Base-by-base conservation (phyloP, 2,113 vertebrate species). In the Tetrax tetrax region DNA sequence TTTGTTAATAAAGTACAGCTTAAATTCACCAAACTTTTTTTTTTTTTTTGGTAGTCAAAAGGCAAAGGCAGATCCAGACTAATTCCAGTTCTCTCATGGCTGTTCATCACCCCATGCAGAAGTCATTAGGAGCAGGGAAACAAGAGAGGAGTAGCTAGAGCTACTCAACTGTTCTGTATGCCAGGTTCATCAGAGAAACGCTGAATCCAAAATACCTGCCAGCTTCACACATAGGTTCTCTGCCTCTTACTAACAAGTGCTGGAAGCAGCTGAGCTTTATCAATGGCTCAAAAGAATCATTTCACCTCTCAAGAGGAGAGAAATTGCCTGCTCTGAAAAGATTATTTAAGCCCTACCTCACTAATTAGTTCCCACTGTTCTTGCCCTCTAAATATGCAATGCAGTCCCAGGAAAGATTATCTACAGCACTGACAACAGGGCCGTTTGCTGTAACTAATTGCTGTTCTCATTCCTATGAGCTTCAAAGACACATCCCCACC, bases 401-500 rank as follows among this genome's bases (percentile, higher is more conserved):
- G 24, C 19, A 57, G 20, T 74, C 88, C 65, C 37, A 69, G 31
- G 66, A 74, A 63, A 83, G 48, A 92, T 68, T 60, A 92, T 75
- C 59, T 31, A 35, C 68, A 83, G 64, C 41, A 54, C 11, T n/a
- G 54, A 88, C 79, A 93, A 53, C 56, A 82, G 57, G 69, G 63
- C 59, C 50, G 8, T 69, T 89, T 85, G 93, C n/a, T 92, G 90
- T 23, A 76, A 94, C 89, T 93, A 96, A 94, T 41, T 90, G 91
- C 77, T 93, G 75, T 70, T 95, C 92, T 89, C 48, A 75, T 74
- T 93, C 86, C 60, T 69, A 16, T 19, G 48, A 35, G 68, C 78
- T 95, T 97, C 96, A 97, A 96, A 97, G 90, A 41, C 79, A 77
- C 33, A 7, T 13, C 17, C 28, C 6, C 29, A 35, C 38, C 61